These are phyloP conservation scores for Pharmacophagus antenor DNA, from an alignment of 2,888 invertebrate species.

Conservation along the genomic window DNA sequence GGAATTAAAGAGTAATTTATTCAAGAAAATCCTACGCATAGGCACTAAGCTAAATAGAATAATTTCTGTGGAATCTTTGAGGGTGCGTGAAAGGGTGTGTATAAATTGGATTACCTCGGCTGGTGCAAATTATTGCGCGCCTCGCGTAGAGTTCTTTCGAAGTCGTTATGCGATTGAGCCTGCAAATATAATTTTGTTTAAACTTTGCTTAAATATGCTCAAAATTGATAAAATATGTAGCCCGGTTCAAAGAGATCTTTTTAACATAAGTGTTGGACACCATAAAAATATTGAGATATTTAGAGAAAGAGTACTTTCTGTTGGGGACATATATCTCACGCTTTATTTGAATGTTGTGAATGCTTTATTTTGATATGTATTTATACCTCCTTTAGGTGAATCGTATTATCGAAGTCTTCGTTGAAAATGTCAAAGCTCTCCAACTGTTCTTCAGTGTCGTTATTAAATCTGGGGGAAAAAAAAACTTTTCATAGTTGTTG, in stretches of 20 bases:
- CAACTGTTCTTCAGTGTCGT: slow-evolving; percentile 9
- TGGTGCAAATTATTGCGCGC: slow-evolving; percentile 26
- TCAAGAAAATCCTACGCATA: background rate
- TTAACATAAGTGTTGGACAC: too few relatives aligned
- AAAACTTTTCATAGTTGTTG: background rate
- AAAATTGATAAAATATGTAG: too few relatives aligned
- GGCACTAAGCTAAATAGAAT: slow-evolving; percentile 5
- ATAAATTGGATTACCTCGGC: slow-evolving; percentile 23
- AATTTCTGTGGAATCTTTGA: slow-evolving; percentile 3
- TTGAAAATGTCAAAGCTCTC: slow-evolving; percentile 19
- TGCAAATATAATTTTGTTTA: slow-evolving; percentile 14
- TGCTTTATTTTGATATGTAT: too few relatives aligned
- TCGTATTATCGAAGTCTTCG: slow-evolving; percentile 9
- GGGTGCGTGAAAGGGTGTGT: slow-evolving; percentile 1
- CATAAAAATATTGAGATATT: too few relatives aligned
- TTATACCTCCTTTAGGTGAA: slow-evolving; percentile 22
- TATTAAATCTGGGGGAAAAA: slow-evolving; percentile 17
- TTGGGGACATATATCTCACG: too few relatives aligned
- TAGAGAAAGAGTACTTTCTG: too few relatives aligned
- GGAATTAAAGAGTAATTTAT: background rate
- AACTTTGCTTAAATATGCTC: slow-evolving; percentile 7
- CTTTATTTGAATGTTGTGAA: too few relatives aligned
- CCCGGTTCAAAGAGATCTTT: too few relatives aligned
- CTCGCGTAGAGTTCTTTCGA: slow-evolving; percentile 25
- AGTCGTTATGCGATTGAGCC: slow-evolving; percentile 7